These are phyloP conservation scores for Drosophila melanica DNA, from an alignment of 1,140 invertebrate species.

Conservation along the genomic window DNA sequence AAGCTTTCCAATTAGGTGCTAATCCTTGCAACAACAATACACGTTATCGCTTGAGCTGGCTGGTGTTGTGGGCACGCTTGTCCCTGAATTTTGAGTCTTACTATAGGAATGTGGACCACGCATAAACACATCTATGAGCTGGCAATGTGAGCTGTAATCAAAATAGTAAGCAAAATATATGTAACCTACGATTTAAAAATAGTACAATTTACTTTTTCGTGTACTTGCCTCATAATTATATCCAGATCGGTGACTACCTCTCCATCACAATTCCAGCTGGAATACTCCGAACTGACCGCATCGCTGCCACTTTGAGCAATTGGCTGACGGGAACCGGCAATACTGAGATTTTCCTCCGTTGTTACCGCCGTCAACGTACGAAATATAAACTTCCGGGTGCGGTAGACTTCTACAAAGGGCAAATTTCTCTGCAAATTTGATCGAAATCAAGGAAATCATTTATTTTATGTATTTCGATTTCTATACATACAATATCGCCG, in stretches of 20 bases:
- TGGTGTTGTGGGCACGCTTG: conserved; percentile 50
- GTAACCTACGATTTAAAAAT: no score
- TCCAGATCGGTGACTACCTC: conserved; percentile 89
- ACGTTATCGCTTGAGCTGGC: conserved; percentile 72
- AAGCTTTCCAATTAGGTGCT: conserved; percentile 38
- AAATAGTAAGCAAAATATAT: neutral
- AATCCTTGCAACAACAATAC: conserved; percentile 73
- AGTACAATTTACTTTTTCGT: neutral
- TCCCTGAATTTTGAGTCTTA: conserved; percentile 53
- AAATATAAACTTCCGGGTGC: conserved; percentile 90
- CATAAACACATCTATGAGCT: conserved; percentile 86
- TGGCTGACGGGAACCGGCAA: conserved; percentile 74
- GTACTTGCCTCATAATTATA: conserved; percentile 88
- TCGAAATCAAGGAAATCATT: conserved; percentile 40
- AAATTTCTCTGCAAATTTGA: conserved; percentile 86
- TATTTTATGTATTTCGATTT: neutral
- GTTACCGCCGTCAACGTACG: conserved; percentile 84
- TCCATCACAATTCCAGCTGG: conserved; percentile 95
- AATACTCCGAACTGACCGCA: conserved; percentile 72
- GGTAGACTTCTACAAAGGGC: conserved; percentile 91
- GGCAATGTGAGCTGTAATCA: conserved; percentile 84
- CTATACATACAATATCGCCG: conserved; percentile 86
- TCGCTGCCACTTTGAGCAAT: conserved; percentile 52
- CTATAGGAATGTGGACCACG: conserved; percentile 83
- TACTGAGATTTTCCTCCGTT: conserved; percentile 67